Evolutionary conservation across 2,797 vertebrate genomes (phyloP).

Genomic region (Aldrovandia affinis): DNA sequence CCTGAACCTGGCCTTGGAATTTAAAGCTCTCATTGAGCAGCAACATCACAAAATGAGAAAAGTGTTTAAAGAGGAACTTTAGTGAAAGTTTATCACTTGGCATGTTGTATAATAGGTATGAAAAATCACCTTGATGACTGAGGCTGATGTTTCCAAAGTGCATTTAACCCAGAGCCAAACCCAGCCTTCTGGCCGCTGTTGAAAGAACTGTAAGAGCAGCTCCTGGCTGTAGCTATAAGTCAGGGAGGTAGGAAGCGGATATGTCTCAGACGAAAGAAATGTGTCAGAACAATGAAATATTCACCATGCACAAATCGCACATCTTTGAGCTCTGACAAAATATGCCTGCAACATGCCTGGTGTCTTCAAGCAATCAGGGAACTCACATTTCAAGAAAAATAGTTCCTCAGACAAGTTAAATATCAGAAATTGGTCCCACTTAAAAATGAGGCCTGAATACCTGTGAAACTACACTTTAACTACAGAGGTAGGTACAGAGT

Average conservation of each 20-base stretch:
- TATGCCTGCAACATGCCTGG: background rate
- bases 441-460: too few species aligned
- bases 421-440: too few species aligned
- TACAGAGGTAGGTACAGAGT: too few species aligned
- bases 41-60: background rate
- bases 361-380: background rate
- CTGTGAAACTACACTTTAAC: too few species aligned
- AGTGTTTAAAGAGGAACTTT: background rate
- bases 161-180: background rate
- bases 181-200: background rate
- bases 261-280: background rate
- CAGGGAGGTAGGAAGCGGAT: background rate
- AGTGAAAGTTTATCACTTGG: background rate
- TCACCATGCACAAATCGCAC: background rate
- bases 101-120: background rate
- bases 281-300: constrained; percentile 1
- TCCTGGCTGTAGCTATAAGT: background rate
- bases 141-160: background rate
- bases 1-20: background rate
- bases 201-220: background rate
- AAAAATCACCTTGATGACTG: constrained; percentile 1
- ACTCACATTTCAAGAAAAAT: too few species aligned
- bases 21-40: background rate
- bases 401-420: too few species aligned
- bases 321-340: background rate